These are phyloP conservation scores for Cryptophagus acutangulus DNA, from an alignment of 2,888 invertebrate species.

Conservation along the genomic window DNA sequence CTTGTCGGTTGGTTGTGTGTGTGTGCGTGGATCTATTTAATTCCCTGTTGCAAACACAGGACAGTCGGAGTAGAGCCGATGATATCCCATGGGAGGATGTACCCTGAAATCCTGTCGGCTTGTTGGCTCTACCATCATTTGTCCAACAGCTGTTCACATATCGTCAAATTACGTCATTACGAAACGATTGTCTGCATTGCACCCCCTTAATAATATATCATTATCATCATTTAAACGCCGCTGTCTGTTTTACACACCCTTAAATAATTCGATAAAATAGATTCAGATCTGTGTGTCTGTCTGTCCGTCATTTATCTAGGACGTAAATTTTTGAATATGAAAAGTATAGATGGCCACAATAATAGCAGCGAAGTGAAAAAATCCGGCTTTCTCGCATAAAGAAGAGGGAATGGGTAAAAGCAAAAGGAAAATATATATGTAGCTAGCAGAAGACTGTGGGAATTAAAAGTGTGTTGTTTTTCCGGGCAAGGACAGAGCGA, in stretches of 20 bases:
- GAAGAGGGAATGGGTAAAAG: conserved; percentile 39
- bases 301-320: too few relatives aligned
- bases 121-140: conserved; percentile 46
- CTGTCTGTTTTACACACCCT: too few relatives aligned
- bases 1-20: conserved; percentile 18
- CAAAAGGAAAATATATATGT: conserved; percentile 48
- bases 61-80: conserved; percentile 9
- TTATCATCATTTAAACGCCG: too few relatives aligned
- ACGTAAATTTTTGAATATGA: too few relatives aligned
- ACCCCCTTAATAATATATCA: too few relatives aligned
- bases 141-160: conserved; percentile 51
- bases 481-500: conserved; percentile 35
- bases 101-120: conserved; percentile 42
- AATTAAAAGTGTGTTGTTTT: conserved; percentile 52
- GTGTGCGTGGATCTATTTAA: conserved; percentile 25
- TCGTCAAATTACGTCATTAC: conserved; percentile 50
- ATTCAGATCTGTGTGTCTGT: too few relatives aligned
- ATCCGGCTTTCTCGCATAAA: too few relatives aligned
- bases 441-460: conserved; percentile 47
- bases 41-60: conserved; percentile 20
- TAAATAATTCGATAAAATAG: too few relatives aligned
- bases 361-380: too few relatives aligned
- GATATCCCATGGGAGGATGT: conserved; percentile 15
- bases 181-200: conserved; percentile 42
- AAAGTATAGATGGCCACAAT: too few relatives aligned